Evolutionary conservation across 2,797 vertebrate species (phyloP).

Genomic region (Aplochiton taeniatus): DNA sequence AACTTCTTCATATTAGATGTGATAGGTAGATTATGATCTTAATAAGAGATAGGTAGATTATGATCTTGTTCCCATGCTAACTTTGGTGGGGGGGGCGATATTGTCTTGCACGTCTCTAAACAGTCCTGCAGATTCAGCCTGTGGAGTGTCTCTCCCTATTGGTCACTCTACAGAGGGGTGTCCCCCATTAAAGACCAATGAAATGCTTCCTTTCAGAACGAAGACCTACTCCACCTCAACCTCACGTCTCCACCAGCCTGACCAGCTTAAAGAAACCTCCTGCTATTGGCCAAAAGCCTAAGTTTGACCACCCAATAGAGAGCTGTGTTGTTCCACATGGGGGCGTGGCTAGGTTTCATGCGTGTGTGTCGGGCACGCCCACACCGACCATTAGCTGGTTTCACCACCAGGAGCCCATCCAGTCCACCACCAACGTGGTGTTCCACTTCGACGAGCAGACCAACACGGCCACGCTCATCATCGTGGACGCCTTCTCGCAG

Average conservation of each 20-base stretch:
- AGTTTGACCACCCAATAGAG: slow-evolving; percentile 87
- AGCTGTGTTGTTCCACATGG: slow-evolving; percentile 85
- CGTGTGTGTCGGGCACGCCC: slow-evolving; percentile 82
- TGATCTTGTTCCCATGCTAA: no score
- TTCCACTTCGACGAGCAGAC: slow-evolving; percentile 92
- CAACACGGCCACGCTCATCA: slow-evolving; percentile 87
- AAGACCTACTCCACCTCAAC: slow-evolving; percentile 75
- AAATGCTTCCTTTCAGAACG: slow-evolving; percentile 91
- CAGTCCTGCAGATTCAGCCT: no score
- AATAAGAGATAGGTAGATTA: no score
- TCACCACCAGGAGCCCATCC: slow-evolving; percentile 83
- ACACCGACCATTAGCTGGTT: slow-evolving; percentile 90
- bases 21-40: no score
- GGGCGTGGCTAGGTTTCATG: slow-evolving; percentile 90
- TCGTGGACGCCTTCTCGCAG: slow-evolving; percentile 90
- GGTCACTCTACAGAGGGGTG: no score
- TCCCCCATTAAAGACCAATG: slow-evolving; percentile 18
- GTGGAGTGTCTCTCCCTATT: no score
- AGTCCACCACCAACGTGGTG: slow-evolving; percentile 86
- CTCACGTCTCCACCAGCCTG: slow-evolving; percentile 77
- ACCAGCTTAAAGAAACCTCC: slow-evolving; percentile 80
- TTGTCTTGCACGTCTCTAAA: no score
- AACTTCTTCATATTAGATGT: no score
- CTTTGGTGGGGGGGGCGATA: no score
- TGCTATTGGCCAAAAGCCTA: slow-evolving; percentile 82